Evolutionary conservation across 2,113 vertebrate species (phyloP).

Genomic region (Dinomys branickii): DNA sequence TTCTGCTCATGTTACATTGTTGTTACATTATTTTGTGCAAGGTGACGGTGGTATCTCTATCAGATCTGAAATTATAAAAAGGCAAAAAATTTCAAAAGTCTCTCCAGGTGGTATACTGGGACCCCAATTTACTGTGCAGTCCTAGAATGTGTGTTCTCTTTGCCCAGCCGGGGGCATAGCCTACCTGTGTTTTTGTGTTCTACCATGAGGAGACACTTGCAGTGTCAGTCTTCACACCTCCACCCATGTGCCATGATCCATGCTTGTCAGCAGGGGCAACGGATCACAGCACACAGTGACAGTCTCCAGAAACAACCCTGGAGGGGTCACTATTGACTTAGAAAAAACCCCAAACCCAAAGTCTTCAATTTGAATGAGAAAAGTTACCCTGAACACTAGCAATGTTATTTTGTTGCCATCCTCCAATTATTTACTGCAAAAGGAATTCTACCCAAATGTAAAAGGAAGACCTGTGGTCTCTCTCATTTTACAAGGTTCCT

Average conservation of each 20-base stretch:
- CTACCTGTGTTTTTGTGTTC: background rate
- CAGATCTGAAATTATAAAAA: background rate
- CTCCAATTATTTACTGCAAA: background rate
- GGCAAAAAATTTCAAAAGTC: background rate
- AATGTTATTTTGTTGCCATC: background rate
- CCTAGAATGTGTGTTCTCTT: background rate
- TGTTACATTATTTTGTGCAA: background rate
- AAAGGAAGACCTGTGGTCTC: background rate
- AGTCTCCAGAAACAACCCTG: background rate
- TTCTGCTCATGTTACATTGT: background rate
- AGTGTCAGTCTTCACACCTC: background rate
- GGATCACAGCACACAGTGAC: too few species aligned
- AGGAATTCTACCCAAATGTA: background rate
- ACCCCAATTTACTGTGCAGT: background rate
- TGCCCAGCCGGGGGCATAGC: background rate
- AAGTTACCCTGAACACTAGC: background rate
- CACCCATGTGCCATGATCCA: rapidly evolving
- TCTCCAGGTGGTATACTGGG: background rate
- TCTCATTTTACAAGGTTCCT: background rate
- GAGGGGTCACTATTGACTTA: background rate
- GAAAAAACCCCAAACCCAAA: background rate
- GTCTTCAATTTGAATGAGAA: background rate
- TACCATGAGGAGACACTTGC: background rate
- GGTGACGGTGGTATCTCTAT: background rate
- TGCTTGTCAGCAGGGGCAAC: background rate